Base-by-base conservation (phyloP, 35 echinoderm and acorn worm genomes). In the Heliocidaris erythrogramma region DNA sequence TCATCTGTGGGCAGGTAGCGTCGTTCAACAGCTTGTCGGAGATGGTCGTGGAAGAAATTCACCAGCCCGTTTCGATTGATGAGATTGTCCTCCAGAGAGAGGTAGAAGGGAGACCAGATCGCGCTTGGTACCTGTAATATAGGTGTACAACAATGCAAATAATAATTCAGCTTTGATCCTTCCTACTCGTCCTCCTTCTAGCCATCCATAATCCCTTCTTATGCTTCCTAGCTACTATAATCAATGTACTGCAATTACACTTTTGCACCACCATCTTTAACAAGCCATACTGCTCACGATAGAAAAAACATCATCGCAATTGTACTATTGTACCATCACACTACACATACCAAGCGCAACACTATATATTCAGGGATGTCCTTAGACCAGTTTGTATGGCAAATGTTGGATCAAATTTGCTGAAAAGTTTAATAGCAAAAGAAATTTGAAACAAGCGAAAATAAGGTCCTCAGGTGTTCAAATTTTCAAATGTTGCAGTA, bases 31-130 rank as follows among this genome's bases (percentile, higher is more conserved):
- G 97, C 97, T 91, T 97, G 97, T n/a, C 96, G 94, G 13, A 98
- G 91, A 88, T 98, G 96, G 50, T 98, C 97, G 47, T 98, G 97
- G 92, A 98, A 98, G 97, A 98, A 98, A 85, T 98, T 98, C 56
- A 98, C 31, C n/a, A 97, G 94, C 5, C 97, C 97, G 78, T 98
- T 98, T 7, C 97, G 95, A 59, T 98, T 98, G 69, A 98, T 94
- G 6, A 98, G 94, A 94, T 98, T 98, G 30, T 98, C 97, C 60
- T 98, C 97, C 27, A 98, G 92, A 0, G 97, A 98, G 9, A 98
- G 92, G 90, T 97, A 98, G 93, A 98, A 98, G 0, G 97, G 97
- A 56, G 96, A 98, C 97, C 97, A 98, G 24, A 97, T 71, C 32
- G 31, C 35, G 69, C 94, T 95, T 48, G 96, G 95, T 14, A 98